Conservation (phyloP, 2,797 vertebrate species). For the Telmatherina bonti region DNA sequence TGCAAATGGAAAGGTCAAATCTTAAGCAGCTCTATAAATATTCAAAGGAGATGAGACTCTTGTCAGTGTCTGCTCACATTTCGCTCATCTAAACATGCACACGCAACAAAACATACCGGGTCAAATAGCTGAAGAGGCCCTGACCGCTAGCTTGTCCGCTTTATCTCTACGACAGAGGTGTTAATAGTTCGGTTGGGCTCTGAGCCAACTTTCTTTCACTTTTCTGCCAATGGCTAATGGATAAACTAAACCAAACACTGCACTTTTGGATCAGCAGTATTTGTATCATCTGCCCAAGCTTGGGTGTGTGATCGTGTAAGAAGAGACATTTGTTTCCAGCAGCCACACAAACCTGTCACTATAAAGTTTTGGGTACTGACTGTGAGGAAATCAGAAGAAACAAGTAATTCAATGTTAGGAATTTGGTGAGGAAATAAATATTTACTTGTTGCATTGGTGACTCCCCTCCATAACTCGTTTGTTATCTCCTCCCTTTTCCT, state of each 20-base stretch:
- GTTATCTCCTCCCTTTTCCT: constrained; percentile 4
- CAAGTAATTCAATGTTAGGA: neutral
- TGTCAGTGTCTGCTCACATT: constrained; percentile 59
- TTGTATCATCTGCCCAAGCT: constrained; percentile 45
- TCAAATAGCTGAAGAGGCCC: constrained; percentile 43
- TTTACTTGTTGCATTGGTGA: constrained; percentile 11
- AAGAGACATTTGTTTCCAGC: constrained; percentile 13
- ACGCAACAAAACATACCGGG: constrained; percentile 36
- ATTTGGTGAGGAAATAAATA: constrained; percentile 9
- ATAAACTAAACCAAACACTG: constrained; percentile 25
- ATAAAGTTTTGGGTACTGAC: constrained; percentile 3
- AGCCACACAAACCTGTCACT: constrained; percentile 14
- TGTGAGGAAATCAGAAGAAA: neutral
- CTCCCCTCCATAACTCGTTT: constrained; percentile 8
- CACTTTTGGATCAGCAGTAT: constrained; percentile 20
- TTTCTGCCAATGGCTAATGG: constrained; percentile 43
- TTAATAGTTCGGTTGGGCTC: constrained; percentile 63
- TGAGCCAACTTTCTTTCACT: constrained; percentile 43
- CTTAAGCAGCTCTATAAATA: constrained; percentile 73
- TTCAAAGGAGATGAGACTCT: constrained; percentile 63
- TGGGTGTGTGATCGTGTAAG: constrained; percentile 5
- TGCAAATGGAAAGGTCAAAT: constrained; percentile 68
- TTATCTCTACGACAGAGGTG: constrained; percentile 65
- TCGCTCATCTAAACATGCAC: constrained; percentile 32
- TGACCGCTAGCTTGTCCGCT: constrained; percentile 47